phyloP scores from a whole-genome alignment of 2,113 vertebrate species.

The Capreolus pygargus region DNA sequence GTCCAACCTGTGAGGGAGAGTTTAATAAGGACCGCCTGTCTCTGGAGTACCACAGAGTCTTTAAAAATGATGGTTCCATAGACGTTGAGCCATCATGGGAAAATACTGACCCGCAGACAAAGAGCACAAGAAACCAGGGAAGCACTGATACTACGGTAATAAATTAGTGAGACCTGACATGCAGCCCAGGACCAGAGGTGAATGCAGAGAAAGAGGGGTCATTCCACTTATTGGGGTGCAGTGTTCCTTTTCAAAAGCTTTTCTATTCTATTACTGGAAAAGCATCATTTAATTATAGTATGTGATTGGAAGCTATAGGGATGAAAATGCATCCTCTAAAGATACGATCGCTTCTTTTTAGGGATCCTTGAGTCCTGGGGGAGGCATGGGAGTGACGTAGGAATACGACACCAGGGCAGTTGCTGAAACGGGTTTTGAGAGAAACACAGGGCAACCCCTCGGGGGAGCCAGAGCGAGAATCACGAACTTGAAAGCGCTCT shows the following conservation, averaged over 20 bases:
- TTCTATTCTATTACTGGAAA: not conserved
- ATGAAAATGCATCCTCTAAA: not conserved
- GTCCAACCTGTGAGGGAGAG: not conserved
- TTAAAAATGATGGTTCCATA: not conserved
- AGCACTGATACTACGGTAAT: fast-evolving
- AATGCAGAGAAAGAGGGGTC: fast-evolving
- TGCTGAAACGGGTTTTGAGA: not conserved
- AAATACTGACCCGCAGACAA: fast-evolving
- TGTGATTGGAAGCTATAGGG: not conserved
- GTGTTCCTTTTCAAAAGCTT: not conserved
- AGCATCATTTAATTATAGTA: not conserved
- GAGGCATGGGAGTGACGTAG: fast-evolving
- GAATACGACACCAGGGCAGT: fast-evolving
- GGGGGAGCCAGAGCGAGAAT: fast-evolving
- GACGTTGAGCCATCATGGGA: fast-evolving
- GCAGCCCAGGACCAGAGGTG: not conserved
- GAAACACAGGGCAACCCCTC: fast-evolving
- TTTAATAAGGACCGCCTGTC: too few relatives aligned
- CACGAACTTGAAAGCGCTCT: not conserved
- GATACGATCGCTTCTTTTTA: not conserved
- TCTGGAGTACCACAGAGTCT: not conserved
- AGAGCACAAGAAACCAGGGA: fast-evolving
- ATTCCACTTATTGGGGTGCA: not conserved
- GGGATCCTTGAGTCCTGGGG: not conserved
- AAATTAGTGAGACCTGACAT: fast-evolving